A percentile compares a stretch with the other conserved stretches of the same genome.
These are phyloP conservation scores for Leptinotarsa haldemani DNA, from an alignment of 2,888 invertebrate genomes.

Conservation along the genomic window DNA sequence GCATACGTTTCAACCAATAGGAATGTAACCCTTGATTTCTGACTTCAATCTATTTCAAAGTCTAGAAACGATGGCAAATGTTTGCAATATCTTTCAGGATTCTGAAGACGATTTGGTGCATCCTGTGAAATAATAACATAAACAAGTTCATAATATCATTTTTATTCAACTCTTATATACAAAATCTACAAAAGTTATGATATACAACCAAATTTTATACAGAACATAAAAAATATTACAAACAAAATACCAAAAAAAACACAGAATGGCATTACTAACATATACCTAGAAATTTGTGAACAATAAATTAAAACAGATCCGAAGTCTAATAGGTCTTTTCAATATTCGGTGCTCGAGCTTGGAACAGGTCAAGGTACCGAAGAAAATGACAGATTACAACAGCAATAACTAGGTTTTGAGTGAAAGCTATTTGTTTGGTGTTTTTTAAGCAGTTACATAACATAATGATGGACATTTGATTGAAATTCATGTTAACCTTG, in stretches of 20 bases:
- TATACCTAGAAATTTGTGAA: constrained; percentile 21
- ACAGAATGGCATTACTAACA: constrained; percentile 27
- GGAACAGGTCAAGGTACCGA: constrained; percentile 7
- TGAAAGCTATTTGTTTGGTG: constrained; percentile 34
- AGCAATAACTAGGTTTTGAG: constrained; percentile 30
- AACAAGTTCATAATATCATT: constrained; percentile 27
- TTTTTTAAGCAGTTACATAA: constrained; percentile 22
- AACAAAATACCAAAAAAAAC: constrained; percentile 31
- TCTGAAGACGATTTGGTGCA: neutral
- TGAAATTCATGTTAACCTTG: constrained; percentile 15
- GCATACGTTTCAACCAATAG: too few relatives aligned
- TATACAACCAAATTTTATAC: constrained; percentile 40
- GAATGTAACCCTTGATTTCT: too few relatives aligned
- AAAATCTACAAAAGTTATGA: constrained; percentile 41
- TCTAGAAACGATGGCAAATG: constrained; percentile 17
- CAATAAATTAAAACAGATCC: constrained; percentile 32
- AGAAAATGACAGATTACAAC: constrained; percentile 42
- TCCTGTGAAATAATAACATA: constrained; percentile 23
- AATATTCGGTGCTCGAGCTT: neutral
- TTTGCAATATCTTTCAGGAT: constrained; percentile 38
- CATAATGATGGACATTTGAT: constrained; percentile 23
- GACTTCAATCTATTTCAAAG: neutral
- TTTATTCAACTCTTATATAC: constrained; percentile 47
- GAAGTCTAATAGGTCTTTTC: neutral
- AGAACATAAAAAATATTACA: constrained; percentile 42